Conservation (phyloP, 2,888 invertebrate genomes). For the Drepanosiphum platanoidis region DNA sequence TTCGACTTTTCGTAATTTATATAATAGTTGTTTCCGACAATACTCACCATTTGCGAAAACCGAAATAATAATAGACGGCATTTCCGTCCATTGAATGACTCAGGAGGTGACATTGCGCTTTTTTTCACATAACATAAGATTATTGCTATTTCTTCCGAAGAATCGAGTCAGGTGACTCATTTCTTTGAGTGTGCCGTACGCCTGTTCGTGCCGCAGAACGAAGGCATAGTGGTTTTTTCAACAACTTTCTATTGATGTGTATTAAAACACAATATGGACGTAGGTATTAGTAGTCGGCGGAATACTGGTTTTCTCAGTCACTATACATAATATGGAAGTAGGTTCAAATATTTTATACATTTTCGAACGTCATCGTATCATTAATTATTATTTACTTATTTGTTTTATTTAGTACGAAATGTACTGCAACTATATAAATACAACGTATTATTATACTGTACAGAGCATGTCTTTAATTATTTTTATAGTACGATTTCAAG, state of each 20-base stretch:
- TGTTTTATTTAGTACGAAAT: too few species aligned
- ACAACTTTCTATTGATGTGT: background rate
- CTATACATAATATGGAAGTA: too few species aligned
- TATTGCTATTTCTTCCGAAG: background rate
- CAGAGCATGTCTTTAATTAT: too few species aligned
- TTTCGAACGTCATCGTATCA: too few species aligned
- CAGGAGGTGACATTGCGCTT: slow-evolving; percentile 21
- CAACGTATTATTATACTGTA: too few species aligned
- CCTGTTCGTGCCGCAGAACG: background rate
- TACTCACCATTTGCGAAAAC: slow-evolving; percentile 5
- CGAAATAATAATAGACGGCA: slow-evolving; percentile 5
- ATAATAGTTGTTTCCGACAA: background rate
- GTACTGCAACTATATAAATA: too few species aligned
- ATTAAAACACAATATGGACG: background rate
- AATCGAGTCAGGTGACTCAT: background rate
- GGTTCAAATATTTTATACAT: too few species aligned
- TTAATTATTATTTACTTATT: too few species aligned
- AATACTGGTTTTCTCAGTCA: too few species aligned
- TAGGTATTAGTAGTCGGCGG: too few species aligned
- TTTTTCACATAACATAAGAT: background rate
- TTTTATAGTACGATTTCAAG: too few species aligned
- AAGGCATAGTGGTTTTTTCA: background rate
- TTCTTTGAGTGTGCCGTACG: background rate
- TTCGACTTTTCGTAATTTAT: too few species aligned
- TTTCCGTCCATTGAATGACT: slow-evolving; percentile 27